Percentiles rank a stretch among this genome's conserved stretches.
These are phyloP conservation scores for Calonectris borealis DNA, from an alignment of 2,113 vertebrate genomes.

Conservation along the genomic window DNA sequence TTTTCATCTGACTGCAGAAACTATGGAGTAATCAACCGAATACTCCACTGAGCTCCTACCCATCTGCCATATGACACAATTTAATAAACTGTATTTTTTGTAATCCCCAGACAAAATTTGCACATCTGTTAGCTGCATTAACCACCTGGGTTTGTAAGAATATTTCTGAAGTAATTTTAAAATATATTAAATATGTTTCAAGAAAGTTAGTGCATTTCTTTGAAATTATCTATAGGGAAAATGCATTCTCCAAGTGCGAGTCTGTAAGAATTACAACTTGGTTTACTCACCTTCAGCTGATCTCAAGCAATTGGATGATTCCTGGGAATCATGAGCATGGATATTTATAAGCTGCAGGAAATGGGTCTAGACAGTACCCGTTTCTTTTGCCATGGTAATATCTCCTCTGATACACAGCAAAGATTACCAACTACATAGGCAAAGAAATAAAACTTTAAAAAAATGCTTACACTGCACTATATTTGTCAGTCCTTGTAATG, in stretches of 20 bases:
- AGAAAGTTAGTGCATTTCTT: background rate
- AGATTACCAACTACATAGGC: background rate
- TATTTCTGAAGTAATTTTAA: background rate
- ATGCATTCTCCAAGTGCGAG: background rate
- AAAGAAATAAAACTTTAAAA: background rate
- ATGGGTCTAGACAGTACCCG: background rate
- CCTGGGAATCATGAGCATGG: background rate
- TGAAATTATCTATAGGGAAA: background rate
- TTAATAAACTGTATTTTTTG: conserved; percentile 35
- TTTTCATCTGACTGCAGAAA: background rate
- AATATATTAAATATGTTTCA: background rate
- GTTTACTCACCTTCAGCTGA: background rate
- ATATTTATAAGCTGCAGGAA: background rate
- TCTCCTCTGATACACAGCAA: background rate
- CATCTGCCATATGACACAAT: conserved; percentile 45
- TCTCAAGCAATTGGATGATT: background rate
- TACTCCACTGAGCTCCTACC: conserved; percentile 3
- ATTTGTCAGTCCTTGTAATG: background rate
- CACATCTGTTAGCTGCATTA: conserved; percentile 43
- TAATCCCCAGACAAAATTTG: conserved; percentile 16
- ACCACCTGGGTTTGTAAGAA: conserved; percentile 9
- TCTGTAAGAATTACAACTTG: background rate
- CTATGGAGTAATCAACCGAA: background rate
- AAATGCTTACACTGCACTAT: background rate
- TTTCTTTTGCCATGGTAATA: background rate